Evolutionary conservation across 2,888 invertebrate species (phyloP).

Genomic region (Drosophila prolongata): DNA sequence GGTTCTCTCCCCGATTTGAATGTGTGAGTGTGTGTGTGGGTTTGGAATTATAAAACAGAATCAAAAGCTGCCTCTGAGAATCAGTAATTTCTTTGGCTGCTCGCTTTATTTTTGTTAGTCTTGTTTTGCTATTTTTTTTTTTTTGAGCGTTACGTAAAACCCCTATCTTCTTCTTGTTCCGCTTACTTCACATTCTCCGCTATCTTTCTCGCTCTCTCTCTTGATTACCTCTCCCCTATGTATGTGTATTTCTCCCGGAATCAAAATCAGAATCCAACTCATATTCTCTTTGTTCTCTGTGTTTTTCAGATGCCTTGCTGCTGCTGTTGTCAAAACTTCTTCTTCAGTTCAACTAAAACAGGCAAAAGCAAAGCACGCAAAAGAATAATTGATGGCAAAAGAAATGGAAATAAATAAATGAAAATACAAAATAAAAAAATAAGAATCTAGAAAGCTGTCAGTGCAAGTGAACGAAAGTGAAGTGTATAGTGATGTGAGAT

Average conservation of each 20-base stretch:
- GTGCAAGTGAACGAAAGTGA: constrained; percentile 6
- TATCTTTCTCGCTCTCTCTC: constrained; percentile 4
- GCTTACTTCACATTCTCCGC: constrained; percentile 38
- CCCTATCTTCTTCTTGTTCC: constrained; percentile 38
- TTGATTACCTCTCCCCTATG: not conserved
- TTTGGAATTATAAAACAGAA: constrained; percentile 75
- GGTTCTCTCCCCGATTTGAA: not conserved
- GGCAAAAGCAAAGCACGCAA: constrained; percentile 40
- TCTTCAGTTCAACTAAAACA: constrained; percentile 43
- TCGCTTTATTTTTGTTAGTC: constrained; percentile 38
- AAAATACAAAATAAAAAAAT: not conserved
- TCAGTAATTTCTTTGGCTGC: constrained; percentile 49
- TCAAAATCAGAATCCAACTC: constrained; percentile 30
- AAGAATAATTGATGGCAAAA: constrained; percentile 10
- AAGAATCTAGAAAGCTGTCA: too few species aligned
- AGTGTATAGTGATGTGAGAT: constrained; percentile 32
- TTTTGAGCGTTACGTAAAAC: constrained; percentile 69
- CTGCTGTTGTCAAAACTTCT: constrained; percentile 44
- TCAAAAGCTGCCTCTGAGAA: constrained; percentile 75
- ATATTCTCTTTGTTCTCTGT: constrained; percentile 36
- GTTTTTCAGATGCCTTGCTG: constrained; percentile 40
- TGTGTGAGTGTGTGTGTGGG: constrained; percentile 1
- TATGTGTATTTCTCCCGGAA: constrained; percentile 10
- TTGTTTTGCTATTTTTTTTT: constrained; percentile 37
- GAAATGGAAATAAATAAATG: not conserved